Percentiles rank a stretch among this genome's conserved stretches.
These are phyloP conservation scores for Latheticus oryzae DNA, from an alignment of 2,888 invertebrate genomes.

Conservation along the genomic window DNA sequence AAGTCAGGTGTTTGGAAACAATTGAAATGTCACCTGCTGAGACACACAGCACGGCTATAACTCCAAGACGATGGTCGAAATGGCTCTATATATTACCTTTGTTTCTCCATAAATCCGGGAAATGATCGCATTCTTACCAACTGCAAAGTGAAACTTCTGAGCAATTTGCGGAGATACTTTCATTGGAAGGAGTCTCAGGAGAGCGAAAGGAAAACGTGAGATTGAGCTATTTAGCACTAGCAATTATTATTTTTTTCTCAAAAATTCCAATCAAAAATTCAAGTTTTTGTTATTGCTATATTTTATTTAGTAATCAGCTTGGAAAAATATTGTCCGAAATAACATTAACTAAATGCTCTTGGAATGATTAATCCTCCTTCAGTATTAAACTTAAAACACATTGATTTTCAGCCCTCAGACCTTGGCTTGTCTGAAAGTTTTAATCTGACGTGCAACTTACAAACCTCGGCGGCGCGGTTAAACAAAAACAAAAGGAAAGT, in stretches of 20 bases:
- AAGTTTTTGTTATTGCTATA: no score
- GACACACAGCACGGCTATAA: conserved; percentile 56
- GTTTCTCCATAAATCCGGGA: conserved; percentile 60
- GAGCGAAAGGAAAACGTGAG: conserved; percentile 27
- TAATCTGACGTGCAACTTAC: conserved; percentile 43
- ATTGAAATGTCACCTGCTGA: conserved; percentile 60
- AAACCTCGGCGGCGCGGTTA: conserved; percentile 39
- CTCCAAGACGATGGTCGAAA: conserved; percentile 53
- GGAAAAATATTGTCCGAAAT: no score
- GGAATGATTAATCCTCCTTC: conserved; percentile 4
- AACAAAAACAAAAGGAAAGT: conserved; percentile 46
- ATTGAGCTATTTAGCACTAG: no score
- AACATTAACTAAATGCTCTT: no score
- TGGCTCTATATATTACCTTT: conserved; percentile 59
- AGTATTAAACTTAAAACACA: conserved; percentile 7
- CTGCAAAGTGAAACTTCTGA: conserved; percentile 61
- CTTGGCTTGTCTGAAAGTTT: conserved; percentile 23
- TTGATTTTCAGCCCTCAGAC: conserved; percentile 5
- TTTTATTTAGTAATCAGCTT: no score
- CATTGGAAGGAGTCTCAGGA: conserved; percentile 42
- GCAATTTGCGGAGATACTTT: conserved; percentile 60
- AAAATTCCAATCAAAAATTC: no score
- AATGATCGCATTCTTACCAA: conserved; percentile 60
- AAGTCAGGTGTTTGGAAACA: conserved; percentile 60
- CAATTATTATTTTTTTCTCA: no score